Base-by-base conservation (phyloP, 2,888 invertebrate genomes). In the Seira musarum region DNA sequence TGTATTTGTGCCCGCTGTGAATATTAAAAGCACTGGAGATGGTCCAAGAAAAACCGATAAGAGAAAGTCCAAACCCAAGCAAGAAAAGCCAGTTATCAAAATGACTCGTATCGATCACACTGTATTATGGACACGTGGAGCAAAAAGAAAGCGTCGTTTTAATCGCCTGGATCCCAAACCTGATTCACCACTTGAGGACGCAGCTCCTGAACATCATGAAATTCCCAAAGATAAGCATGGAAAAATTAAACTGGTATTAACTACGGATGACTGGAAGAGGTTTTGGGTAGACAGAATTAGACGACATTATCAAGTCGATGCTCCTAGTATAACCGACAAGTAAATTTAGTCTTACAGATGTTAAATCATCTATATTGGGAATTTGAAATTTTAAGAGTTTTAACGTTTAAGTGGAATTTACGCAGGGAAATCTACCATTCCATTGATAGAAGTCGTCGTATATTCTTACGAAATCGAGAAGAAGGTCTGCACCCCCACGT, bases 111-210 rank as follows among this genome's bases (percentile, higher is more conserved):
- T 30, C 30, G 72, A 79, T 57, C 63, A 69, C 17, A 65, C 73
- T 0, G 3, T 46, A 24, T 13, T 73, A 65, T 80, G 80, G 80
- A 57, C 73, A 0, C n/a, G n/a, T 8, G 1, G 19, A 17, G 69
- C 74, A 1, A 0, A 17, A 8, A 61, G 60, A n/a, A 22, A 21
- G 15, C 80, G 30, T 60, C 63, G 24, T 0, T 80, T 25, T 40
- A 80, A 74, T 65, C 68, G 74, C 6, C 46, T 80, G 69, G 80
- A 80, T 53, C 80, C 80, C 17, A 65, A 74, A 13, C 61, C 73
- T 2, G 80, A 80, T 2, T 22, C 67, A 0, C 22, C 35, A 24
- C 61, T 49, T 30, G 46, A 22, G 6, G 21, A n/a, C 2, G 70
- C 24, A n/a, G 15, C 40, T 46, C n/a, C 66, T 3, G 24, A 40